Evolutionary conservation across 64 coral and sea anemone species (phyloP), one percentile per base, ranked within the genome.

Genomic region (Pachyseris speciosa): DNA sequence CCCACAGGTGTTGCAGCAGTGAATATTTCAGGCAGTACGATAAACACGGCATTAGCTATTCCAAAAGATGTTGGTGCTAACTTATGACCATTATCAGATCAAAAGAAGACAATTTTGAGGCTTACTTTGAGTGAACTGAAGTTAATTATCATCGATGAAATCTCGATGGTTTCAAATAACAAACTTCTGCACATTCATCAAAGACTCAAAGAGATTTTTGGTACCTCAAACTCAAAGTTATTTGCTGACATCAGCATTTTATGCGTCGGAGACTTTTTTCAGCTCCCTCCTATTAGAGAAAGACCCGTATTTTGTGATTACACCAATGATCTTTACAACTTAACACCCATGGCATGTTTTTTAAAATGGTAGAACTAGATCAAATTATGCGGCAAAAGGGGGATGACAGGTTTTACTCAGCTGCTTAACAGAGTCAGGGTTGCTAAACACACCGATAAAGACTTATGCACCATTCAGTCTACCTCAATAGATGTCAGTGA

Each of bases 341-440:
- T 85, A 11, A 74, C 90, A 92, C 27, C 90, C 70, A 52, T 86
- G 90, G 90, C 49, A 85, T 32, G 38, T n/a, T 64, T 30, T 86
- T 92, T 34, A 74, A 73, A 61, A 85, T 92, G 79, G 40, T 85
- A 67, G 76, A 91, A 36, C 49, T 91, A 0, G 32, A 15, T 55
- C 59, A 83, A 58, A 91, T 91, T 24, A 83, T 91, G 88, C 30
- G 43, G n/a, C 88, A 91, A 79, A 91, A 91, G 25, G 57, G 76
- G 49, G 90, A 92, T 67, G 31, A 92, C 40, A 25, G 79, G n/a
- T 1, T 92, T 92, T 45, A 83, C 64, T n/a, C 59, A 94, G 0
- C 36, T 94, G 32, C 81, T 94, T 15, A 94, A 94, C 32, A 87
- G 91, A 94, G 42, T 94, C 2, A 87, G 84, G 65, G 65, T 26